Evolutionary conservation across 2,888 invertebrate species (phyloP), one percentile per base, ranked within the genome.

Genomic region (Eudemis profundana): DNA sequence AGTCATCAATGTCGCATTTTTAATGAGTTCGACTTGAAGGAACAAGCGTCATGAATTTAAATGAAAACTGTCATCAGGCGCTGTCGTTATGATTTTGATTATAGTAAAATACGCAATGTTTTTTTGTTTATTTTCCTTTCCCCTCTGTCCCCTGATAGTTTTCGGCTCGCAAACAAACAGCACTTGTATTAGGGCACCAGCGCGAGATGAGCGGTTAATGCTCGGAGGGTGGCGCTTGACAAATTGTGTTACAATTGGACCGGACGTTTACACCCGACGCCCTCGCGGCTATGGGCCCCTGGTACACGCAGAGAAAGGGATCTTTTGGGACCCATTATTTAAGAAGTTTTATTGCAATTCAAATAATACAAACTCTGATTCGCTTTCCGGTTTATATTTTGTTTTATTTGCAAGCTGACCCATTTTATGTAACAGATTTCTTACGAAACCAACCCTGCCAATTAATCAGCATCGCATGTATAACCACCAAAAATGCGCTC

Each of bases 181-280:
- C 59, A 47, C 60, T 53, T n/a, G 60, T 65, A 47, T 59, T 64
- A 53, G 65, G 47, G 59, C 29, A 59, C 38, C 53, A 60, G 65
- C 53, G 53, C 61, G 46, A 19, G 47, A 56, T 56, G 68, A 69
- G 66, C 64, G 67, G 61, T 57, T 67, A 59, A 59, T 65, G 56
- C 60, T 61, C 56, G 53, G 67, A 66, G 74, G 76, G 73, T 77
- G 75, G 72, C 23, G 68, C 65, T 73, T 88, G 87, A 88, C 85
- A 85, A 88, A 88, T 88, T 86, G 81, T 76, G 69, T 74, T 78
- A 78, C 81, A 83, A 88, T 87, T 72, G 72, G 66, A 68, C 56
- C 50, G 67, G 70, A 68, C 70, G 57, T 65, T 64, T 59, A 61
- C 65, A 62, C 62, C 59, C 67, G 29, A 50, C 67, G 63, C 66